phyloP scores from a whole-genome alignment of 2,797 vertebrate genomes.

The Sebastes hubbsi region DNA sequence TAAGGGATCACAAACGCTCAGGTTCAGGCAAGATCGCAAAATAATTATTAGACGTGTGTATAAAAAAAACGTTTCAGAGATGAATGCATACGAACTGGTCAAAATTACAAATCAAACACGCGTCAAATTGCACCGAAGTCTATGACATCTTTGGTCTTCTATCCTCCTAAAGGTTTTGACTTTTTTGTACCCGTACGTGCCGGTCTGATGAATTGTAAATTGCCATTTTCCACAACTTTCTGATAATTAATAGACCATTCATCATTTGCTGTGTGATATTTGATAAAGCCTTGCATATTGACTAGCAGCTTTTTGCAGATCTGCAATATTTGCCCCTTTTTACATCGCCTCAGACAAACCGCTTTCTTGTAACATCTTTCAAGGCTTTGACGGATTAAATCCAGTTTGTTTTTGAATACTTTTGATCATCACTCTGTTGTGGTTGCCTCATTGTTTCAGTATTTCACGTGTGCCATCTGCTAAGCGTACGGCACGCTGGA shows the following conservation, averaged over 20 bases:
- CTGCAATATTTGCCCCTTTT: background rate
- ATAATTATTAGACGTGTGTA: too few species aligned
- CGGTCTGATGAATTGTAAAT: background rate
- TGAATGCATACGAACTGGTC: too few species aligned
- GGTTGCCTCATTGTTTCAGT: background rate
- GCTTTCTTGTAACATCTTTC: background rate
- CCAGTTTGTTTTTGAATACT: background rate
- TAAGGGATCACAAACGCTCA: too few species aligned
- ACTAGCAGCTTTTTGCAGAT: background rate
- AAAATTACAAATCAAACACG: too few species aligned
- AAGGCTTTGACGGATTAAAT: background rate
- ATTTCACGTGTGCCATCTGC: background rate
- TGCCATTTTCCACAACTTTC: background rate
- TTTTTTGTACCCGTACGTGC: too few species aligned
- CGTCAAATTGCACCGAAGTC: too few species aligned
- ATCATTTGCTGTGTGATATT: background rate
- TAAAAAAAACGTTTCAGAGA: too few species aligned
- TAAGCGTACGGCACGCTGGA: rapidly evolving
- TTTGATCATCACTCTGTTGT: background rate
- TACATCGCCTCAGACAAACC: background rate
- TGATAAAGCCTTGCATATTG: background rate
- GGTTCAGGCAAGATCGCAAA: too few species aligned
- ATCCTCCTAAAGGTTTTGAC: too few species aligned
- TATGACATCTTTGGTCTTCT: too few species aligned
- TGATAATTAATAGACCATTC: background rate